Evolutionary conservation across 2,113 vertebrate species (phyloP).

Genomic region (Bagarius yarrelli): DNA sequence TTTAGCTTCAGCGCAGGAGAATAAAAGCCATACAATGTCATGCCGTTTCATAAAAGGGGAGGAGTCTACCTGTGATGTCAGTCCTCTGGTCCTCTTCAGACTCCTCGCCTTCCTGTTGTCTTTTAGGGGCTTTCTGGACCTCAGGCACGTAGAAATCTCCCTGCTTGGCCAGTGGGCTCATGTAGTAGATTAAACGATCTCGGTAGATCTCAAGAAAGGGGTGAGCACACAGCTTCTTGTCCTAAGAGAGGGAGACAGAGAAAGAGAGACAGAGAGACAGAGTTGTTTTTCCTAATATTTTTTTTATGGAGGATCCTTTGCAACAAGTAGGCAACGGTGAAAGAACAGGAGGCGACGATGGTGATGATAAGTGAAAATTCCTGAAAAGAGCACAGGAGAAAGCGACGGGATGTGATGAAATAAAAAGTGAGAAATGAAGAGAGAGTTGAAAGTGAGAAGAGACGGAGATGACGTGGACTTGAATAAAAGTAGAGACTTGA

Average conservation of each 20-base stretch:
- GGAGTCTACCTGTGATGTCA: slow-evolving; percentile 80
- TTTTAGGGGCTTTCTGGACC: slow-evolving; percentile 73
- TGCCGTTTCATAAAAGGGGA: neutral
- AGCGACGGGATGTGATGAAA: neutral
- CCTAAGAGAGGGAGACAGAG: slow-evolving; percentile 62
- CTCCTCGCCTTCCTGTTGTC: slow-evolving; percentile 66
- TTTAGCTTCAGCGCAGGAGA: neutral
- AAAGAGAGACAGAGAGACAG: slow-evolving; percentile 8
- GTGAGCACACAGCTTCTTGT: slow-evolving; percentile 86
- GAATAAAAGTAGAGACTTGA: neutral
- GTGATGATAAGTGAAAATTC: neutral
- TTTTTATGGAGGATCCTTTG: too few relatives aligned
- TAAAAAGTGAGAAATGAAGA: neutral
- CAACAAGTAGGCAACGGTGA: neutral
- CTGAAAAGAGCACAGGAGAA: neutral
- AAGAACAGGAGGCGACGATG: too few relatives aligned
- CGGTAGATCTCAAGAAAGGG: slow-evolving; percentile 90
- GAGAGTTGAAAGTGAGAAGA: neutral
- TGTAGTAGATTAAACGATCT: slow-evolving; percentile 80
- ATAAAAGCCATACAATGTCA: too few relatives aligned
- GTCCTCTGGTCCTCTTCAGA: slow-evolving; percentile 65
- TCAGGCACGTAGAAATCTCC: slow-evolving; percentile 92
- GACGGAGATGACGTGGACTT: too few relatives aligned
- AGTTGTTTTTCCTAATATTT: too few relatives aligned
- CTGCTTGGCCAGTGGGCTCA: slow-evolving; percentile 86